Evolutionary conservation across 2,888 invertebrate species (phyloP).

Genomic region (Furcula furcula): DNA sequence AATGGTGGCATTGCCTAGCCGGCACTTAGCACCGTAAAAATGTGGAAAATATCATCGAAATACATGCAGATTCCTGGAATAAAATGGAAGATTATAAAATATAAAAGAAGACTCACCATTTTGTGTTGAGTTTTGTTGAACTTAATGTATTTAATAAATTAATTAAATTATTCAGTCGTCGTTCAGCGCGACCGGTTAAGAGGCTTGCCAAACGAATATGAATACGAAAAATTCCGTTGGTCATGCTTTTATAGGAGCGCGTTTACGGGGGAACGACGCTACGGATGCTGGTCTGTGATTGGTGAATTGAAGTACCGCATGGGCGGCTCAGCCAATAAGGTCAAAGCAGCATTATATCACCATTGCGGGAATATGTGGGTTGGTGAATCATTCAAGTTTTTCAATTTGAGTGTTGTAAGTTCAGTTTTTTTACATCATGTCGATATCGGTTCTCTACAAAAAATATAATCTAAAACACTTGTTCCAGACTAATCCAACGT

Average conservation of each 20-base stretch:
- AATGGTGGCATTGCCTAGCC: constrained; percentile 67
- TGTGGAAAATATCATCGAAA: constrained; percentile 8
- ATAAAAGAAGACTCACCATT: constrained; percentile 66
- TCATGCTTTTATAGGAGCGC: constrained; percentile 80
- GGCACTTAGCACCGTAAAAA: constrained; percentile 35
- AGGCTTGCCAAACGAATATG: constrained; percentile 86
- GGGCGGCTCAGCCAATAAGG: constrained; percentile 71
- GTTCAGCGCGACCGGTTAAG: constrained; percentile 85
- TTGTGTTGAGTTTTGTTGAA: constrained; percentile 72
- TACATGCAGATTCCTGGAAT: constrained; percentile 10
- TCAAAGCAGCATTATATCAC: constrained; percentile 68
- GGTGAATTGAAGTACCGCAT: constrained; percentile 68
- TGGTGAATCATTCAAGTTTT: constrained; percentile 52
- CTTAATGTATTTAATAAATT: constrained; percentile 74
- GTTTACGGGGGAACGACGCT: constrained; percentile 78
- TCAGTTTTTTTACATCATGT: constrained; percentile 13
- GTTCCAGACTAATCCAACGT: too few species aligned
- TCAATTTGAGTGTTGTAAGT: constrained; percentile 32
- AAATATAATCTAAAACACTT: too few species aligned
- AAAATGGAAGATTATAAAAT: constrained; percentile 15
- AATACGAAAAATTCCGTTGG: constrained; percentile 65
- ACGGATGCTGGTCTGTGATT: constrained; percentile 61
- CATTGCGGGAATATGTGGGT: constrained; percentile 78
- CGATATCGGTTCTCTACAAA: constrained; percentile 9
- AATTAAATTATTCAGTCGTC: constrained; percentile 69